Percentiles rank a stretch among this genome's conserved stretches.
These are phyloP conservation scores for Thaumetopoea pityocampa DNA, from an alignment of 1,140 invertebrate genomes.

Conservation along the genomic window DNA sequence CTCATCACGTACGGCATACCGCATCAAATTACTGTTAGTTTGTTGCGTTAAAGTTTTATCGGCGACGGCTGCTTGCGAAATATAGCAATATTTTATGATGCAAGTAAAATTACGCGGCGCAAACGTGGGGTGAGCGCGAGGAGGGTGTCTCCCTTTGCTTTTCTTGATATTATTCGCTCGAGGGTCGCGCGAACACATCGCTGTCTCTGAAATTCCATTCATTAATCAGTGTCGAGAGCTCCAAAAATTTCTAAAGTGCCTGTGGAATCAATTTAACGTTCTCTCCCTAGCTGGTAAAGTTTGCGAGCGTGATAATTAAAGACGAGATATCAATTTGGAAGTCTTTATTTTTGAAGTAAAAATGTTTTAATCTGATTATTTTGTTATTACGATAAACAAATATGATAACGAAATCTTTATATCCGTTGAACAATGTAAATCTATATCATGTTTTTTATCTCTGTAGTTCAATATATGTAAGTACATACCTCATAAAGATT, in stretches of 20 bases:
- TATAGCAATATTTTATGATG: conserved; percentile 52
- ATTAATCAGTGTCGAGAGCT: conserved; percentile 71
- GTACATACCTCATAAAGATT: no score
- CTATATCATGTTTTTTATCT: not conserved
- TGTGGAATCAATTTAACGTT: conserved; percentile 67
- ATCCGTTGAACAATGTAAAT: not conserved
- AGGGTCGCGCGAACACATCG: conserved; percentile 35
- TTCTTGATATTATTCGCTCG: conserved; percentile 38
- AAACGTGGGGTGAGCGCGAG: conserved; percentile 34
- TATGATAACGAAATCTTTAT: conserved; percentile 3
- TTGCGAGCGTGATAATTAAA: conserved; percentile 59
- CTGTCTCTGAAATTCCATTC: conserved; percentile 58
- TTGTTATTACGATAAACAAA: conserved; percentile 14
- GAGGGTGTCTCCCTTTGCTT: conserved; percentile 48
- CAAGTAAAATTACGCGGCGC: conserved; percentile 47
- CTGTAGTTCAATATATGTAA: no score
- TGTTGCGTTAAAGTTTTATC: conserved; percentile 25
- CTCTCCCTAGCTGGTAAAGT: conserved; percentile 54
- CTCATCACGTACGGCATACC: conserved; percentile 61
- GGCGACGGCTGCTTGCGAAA: conserved; percentile 50
- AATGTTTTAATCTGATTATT: conserved; percentile 17
- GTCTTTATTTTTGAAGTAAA: conserved; percentile 28
- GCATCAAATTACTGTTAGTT: conserved; percentile 48
- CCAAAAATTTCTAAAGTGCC: conserved; percentile 69
- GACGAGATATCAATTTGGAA: conserved; percentile 54